Conservation (phyloP, 2,888 invertebrate genomes). For the Lycia hirtaria region DNA sequence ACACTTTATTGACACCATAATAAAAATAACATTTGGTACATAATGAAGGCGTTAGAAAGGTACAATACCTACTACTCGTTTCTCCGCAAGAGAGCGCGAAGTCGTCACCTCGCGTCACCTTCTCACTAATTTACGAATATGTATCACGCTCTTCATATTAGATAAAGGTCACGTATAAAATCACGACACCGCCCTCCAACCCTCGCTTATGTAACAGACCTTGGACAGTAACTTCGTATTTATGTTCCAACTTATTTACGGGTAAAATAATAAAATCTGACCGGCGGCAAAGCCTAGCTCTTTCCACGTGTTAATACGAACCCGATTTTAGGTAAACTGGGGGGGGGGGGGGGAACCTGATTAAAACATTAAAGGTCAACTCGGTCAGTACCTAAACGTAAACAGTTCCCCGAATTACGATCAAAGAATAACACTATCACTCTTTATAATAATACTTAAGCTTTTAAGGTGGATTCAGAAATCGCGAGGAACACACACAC, state of each 20-base stretch:
- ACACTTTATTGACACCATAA: too few relatives aligned
- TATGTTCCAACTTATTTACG: slow-evolving; percentile 29
- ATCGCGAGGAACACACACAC: too few relatives aligned
- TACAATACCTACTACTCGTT: not conserved
- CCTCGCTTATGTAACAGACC: slow-evolving; percentile 17
- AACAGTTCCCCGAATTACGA: not conserved
- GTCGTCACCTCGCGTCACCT: slow-evolving; percentile 10
- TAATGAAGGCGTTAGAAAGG: too few relatives aligned
- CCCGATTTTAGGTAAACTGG: slow-evolving; percentile 4
- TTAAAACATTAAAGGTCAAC: not conserved
- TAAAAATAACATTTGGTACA: too few relatives aligned
- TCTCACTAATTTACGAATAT: slow-evolving; percentile 28
- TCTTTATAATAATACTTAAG: not conserved
- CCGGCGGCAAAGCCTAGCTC: slow-evolving; percentile 45
- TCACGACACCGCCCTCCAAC: slow-evolving; percentile 4
- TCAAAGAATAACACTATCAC: not conserved
- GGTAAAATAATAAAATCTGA: slow-evolving; percentile 21
- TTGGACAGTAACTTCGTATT: slow-evolving; percentile 21
- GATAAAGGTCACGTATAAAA: slow-evolving; percentile 29
- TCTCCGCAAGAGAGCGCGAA: too few relatives aligned
- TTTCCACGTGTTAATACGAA: slow-evolving; percentile 44
- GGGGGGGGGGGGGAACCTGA: slow-evolving; percentile 1
- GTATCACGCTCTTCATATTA: slow-evolving; percentile 25
- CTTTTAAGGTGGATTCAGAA: too few relatives aligned
- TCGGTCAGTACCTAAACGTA: too few relatives aligned